Evolutionary conservation across 2,113 vertebrate species (phyloP).

Genomic region (Lasiurus borealis): DNA sequence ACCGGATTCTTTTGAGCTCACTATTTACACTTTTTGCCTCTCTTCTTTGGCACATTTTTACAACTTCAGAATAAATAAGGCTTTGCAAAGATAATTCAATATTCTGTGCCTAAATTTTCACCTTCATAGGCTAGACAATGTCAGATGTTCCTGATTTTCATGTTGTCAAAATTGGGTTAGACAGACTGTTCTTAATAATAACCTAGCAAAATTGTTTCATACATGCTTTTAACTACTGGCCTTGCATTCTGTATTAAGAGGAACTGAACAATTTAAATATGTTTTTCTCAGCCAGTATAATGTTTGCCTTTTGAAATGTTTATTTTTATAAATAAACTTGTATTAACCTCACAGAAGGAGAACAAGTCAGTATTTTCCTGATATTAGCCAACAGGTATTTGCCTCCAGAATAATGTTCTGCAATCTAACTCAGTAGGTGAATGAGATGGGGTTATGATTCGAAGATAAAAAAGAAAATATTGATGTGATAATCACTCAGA

Average conservation of each 20-base stretch:
- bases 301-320: slow-evolving; percentile 27
- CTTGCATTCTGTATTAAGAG: neutral
- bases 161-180: slow-evolving; percentile 1
- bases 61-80: slow-evolving; percentile 41
- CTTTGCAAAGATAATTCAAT: slow-evolving; percentile 16
- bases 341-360: slow-evolving; percentile 5
- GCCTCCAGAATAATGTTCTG: neutral
- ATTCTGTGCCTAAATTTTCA: slow-evolving; percentile 47
- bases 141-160: neutral
- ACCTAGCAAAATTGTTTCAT: slow-evolving; percentile 10
- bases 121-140: neutral
- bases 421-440: neutral
- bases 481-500: neutral
- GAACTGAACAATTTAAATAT: neutral
- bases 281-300: slow-evolving; percentile 16
- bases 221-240: neutral
- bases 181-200: slow-evolving; percentile 39
- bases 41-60: slow-evolving; percentile 34
- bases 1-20: slow-evolving; percentile 22
- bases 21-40: neutral
- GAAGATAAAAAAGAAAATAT: neutral
- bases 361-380: slow-evolving; percentile 1
- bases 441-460: neutral
- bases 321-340: slow-evolving; percentile 60
- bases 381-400: slow-evolving; percentile 14